Conservation (phyloP, 2,797 vertebrate genomes). For the Sciurus vulgaris region DNA sequence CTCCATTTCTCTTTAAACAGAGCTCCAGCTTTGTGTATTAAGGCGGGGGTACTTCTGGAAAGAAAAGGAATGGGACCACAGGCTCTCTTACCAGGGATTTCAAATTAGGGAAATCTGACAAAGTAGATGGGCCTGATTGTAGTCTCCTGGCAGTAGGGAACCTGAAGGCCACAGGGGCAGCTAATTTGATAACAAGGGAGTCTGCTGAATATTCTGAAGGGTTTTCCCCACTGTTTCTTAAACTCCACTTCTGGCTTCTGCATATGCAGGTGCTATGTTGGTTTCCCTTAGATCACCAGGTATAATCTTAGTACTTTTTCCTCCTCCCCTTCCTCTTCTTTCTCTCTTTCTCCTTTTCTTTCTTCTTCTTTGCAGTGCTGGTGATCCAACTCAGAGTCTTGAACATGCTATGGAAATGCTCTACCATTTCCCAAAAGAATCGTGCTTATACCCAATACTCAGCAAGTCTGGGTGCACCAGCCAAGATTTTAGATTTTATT, state of each 20-base stretch:
- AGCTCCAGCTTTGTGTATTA: not conserved
- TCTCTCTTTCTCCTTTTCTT: too few relatives aligned
- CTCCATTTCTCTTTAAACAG: not conserved
- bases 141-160: not conserved
- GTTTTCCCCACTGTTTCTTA: not conserved
- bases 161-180: not conserved
- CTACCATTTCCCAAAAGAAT: constrained; percentile 18
- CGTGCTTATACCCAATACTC: not conserved
- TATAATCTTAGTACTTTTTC: not conserved
- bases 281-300: constrained; percentile 10
- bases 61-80: not conserved
- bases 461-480: not conserved
- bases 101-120: not conserved
- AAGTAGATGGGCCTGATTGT: not conserved
- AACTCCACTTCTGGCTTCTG: constrained; percentile 43
- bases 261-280: not conserved
- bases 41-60: not conserved
- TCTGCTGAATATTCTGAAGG: not conserved
- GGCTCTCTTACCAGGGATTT: not conserved
- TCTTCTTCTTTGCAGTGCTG: not conserved
- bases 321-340: not conserved
- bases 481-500: not conserved
- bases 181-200: not conserved
- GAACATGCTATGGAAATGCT: not conserved
- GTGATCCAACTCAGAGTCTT: not conserved